Conservation (phyloP, 37 sponge, comb jelly and placozoan species). For the Tethya wilhelma region DNA sequence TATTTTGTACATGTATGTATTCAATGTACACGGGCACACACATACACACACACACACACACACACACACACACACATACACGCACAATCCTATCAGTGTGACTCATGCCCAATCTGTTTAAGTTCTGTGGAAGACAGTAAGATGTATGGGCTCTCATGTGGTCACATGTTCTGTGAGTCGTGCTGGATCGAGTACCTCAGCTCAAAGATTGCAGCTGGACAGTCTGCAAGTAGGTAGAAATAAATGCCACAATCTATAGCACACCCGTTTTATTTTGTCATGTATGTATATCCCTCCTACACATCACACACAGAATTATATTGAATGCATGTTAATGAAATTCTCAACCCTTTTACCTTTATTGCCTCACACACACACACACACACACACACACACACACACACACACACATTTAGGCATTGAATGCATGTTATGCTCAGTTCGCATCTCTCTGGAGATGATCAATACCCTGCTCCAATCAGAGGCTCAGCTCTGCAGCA, state of each 20-base stretch:
- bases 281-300: too few species aligned
- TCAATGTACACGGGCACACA: too few species aligned
- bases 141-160: conserved; percentile 51
- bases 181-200: conserved; percentile 66
- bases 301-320: too few species aligned
- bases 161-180: conserved; percentile 70
- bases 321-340: background rate
- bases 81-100: too few species aligned
- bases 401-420: conserved; percentile 18
- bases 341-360: background rate
- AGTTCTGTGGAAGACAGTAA: background rate
- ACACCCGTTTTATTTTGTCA: background rate
- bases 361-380: background rate
- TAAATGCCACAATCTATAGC: background rate
- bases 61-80: too few species aligned
- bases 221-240: conserved; percentile 18
- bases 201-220: conserved; percentile 28
- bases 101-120: conserved; percentile 59
- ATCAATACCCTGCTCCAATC: conserved; percentile 28
- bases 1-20: too few species aligned
- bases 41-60: too few species aligned
- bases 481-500: background rate
- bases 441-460: conserved; percentile 36
- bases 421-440: conserved; percentile 62
- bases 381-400: background rate